Percentiles rank a stretch among this genome's conserved stretches.
Evolutionary conservation across 2,113 vertebrate genomes (phyloP).

Genomic region (Nansenia antarctica): DNA sequence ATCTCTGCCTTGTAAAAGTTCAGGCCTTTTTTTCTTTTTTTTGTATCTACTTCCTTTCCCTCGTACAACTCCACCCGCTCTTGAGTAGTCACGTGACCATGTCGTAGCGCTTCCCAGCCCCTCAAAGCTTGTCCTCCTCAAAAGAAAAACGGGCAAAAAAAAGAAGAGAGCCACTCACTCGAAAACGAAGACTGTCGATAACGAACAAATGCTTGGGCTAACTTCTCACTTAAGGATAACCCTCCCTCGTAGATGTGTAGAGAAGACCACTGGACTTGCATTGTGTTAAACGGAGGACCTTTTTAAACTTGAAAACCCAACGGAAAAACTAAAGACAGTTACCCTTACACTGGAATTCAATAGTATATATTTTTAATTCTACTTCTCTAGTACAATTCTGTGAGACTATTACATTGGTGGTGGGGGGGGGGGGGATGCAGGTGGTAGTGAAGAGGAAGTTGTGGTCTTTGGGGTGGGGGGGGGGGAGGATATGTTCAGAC

Average conservation of each 20-base stretch:
- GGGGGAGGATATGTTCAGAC: constrained; percentile 32
- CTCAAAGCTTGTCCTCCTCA: constrained; percentile 42
- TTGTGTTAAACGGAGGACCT: constrained; percentile 48
- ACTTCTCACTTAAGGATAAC: constrained; percentile 60
- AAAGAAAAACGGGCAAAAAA: constrained; percentile 48
- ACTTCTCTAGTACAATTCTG: constrained; percentile 68
- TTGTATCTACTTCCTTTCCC: constrained; percentile 36
- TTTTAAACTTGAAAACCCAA: constrained; percentile 66
- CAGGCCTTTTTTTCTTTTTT: constrained; percentile 34
- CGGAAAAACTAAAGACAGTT: constrained; percentile 36
- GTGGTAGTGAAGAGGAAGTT: constrained; percentile 33
- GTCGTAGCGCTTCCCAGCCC: constrained; percentile 62
- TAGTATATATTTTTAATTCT: constrained; percentile 76
- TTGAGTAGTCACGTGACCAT: constrained; percentile 70
- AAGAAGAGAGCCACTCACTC: constrained; percentile 39
- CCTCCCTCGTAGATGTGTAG: constrained; percentile 23
- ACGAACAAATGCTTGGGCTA: constrained; percentile 49
- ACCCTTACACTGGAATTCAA: constrained; percentile 75
- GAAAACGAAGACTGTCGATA: constrained; percentile 54
- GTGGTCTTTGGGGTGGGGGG: constrained; percentile 22
- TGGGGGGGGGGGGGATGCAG: too few relatives aligned
- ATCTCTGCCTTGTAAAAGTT: constrained; percentile 65
- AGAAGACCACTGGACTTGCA: constrained; percentile 61
- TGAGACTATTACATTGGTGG: constrained; percentile 66
- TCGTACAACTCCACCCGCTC: constrained; percentile 39